Percentiles rank a stretch among this genome's conserved stretches.
Evolutionary conservation across 2,797 vertebrate genomes (phyloP).

Genomic region (Microcaecilia unicolor): DNA sequence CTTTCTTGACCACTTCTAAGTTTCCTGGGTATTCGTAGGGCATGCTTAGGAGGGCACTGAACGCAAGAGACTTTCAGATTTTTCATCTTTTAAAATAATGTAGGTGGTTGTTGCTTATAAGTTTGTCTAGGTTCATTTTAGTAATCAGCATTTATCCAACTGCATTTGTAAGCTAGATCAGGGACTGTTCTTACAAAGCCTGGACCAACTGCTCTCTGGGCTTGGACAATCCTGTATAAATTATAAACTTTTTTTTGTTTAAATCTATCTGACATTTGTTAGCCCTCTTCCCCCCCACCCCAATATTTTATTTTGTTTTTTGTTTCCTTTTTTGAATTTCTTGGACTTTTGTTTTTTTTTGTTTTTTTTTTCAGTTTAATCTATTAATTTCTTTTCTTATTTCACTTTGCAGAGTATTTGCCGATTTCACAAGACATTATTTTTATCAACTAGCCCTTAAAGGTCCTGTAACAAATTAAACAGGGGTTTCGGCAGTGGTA

Average conservation of each 20-base stretch:
- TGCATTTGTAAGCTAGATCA: too few species aligned
- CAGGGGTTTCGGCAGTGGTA: constrained; percentile 76
- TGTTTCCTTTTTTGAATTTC: constrained; percentile 19
- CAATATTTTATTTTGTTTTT: constrained; percentile 16
- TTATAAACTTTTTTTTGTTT: neutral
- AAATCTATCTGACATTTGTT: neutral
- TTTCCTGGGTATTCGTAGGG: too few species aligned
- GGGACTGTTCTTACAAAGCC: neutral
- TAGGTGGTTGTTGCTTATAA: too few species aligned
- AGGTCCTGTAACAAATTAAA: constrained; percentile 85
- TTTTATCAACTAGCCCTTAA: constrained; percentile 78
- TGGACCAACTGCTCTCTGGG: neutral
- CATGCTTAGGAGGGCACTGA: too few species aligned
- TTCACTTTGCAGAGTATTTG: constrained; percentile 66
- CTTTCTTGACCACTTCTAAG: too few species aligned
- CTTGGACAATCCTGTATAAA: neutral
- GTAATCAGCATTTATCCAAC: too few species aligned
- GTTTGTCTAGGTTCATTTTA: too few species aligned
- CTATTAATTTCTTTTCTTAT: constrained; percentile 63
- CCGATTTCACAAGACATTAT: constrained; percentile 59
- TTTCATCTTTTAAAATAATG: too few species aligned
- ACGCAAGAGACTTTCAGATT: too few species aligned
- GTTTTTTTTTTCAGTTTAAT: constrained; percentile 46
- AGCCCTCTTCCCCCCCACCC: neutral
- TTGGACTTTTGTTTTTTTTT: constrained; percentile 42